Conservation (phyloP, 2,113 vertebrate genomes). For the Panthera leo region DNA sequence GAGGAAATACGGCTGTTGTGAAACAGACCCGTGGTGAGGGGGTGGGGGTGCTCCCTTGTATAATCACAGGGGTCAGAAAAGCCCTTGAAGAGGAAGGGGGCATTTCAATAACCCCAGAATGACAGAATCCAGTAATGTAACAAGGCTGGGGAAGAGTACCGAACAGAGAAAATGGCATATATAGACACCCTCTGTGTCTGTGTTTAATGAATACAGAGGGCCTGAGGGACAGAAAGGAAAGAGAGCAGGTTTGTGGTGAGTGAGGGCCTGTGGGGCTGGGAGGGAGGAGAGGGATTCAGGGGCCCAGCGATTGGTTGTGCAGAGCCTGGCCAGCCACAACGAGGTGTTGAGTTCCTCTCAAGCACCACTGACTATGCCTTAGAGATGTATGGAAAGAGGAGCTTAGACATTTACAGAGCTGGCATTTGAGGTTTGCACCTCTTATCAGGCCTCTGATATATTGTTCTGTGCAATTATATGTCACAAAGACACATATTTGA, state of each 20-base stretch:
- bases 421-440: neutral
- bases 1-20: neutral
- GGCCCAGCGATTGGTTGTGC: fast-evolving
- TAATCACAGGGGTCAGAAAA: neutral
- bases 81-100: neutral
- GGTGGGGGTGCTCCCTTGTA: neutral
- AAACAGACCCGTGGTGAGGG: neutral
- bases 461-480: neutral
- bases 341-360: neutral
- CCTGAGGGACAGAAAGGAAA: neutral
- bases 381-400: neutral
- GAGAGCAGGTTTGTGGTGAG: too few species aligned
- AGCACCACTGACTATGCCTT: neutral
- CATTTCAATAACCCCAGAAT: neutral
- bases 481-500: neutral
- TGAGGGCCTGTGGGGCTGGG: too few species aligned
- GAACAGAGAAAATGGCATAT: neutral
- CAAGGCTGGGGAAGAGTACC: neutral
- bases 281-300: fast-evolving
- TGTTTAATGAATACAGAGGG: neutral
- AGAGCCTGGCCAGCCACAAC: fast-evolving
- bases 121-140: neutral
- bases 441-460: neutral
- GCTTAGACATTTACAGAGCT: neutral
- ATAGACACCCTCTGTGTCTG: neutral